These are phyloP conservation scores for Cydia pomonella DNA, from an alignment of 1,140 invertebrate genomes.

Conservation along the genomic window DNA sequence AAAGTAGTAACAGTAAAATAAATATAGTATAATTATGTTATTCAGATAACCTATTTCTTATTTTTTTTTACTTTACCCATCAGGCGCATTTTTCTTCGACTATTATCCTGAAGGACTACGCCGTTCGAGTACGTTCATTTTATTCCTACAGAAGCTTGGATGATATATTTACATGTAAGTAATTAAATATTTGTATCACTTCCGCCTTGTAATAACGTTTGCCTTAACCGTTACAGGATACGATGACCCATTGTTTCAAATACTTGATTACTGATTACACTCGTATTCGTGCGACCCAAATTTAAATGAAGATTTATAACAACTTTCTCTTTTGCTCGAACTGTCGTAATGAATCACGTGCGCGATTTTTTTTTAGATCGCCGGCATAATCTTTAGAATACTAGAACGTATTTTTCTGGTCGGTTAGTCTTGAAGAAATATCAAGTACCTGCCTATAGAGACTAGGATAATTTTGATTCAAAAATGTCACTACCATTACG, in stretches of 20 bases:
- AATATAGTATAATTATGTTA: too few species aligned
- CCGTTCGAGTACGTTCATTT: too few species aligned
- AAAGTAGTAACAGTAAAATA: too few species aligned
- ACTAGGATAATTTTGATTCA: too few species aligned
- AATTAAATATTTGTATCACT: background rate
- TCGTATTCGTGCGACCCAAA: background rate
- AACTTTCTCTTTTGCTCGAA: background rate
- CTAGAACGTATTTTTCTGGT: background rate
- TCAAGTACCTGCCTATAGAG: too few species aligned
- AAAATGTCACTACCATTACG: too few species aligned
- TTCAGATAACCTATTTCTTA: too few species aligned
- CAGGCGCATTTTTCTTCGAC: too few species aligned
- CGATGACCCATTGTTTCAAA: constrained; percentile 7
- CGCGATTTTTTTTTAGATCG: background rate
- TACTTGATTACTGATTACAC: constrained; percentile 2
- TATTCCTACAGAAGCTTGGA: background rate
- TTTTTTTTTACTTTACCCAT: too few species aligned
- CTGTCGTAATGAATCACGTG: background rate
- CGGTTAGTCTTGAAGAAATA: background rate
- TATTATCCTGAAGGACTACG: too few species aligned
- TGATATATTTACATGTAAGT: background rate
- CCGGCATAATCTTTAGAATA: background rate
- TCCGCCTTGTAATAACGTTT: background rate
- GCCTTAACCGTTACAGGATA: constrained; percentile 5
- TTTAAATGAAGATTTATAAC: constrained; percentile 11